Base-by-base conservation (phyloP, 2,113 vertebrate species). In the Toxotes jaculatrix region DNA sequence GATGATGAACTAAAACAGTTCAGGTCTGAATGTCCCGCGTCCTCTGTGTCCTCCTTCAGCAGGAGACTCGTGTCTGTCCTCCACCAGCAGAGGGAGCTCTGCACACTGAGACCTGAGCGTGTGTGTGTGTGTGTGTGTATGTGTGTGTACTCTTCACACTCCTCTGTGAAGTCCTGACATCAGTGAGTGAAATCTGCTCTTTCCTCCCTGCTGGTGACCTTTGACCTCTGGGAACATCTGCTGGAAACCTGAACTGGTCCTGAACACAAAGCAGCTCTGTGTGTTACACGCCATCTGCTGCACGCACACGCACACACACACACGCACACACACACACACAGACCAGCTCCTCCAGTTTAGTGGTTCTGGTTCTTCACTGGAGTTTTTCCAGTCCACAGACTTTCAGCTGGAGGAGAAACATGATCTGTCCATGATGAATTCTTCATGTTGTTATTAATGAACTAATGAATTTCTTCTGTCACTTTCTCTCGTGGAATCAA, bases 201-300 rank as follows among this genome's bases (percentile, higher is more conserved):
- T 40, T 69, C 32, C 32, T 53, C 51, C 32, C 21, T 7, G 12
- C 23, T 17, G 4, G 3, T 49, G 23, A 74, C 72, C 57, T 74
- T 51, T 51, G 45, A 74, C 72, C 57, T 51, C 59, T 63, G 43
- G 27, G 43, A 34, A 74, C 72, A 74, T 74, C 72, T 74, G 72
- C 59, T 51, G 43, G 69, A 49, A 74, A 74, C 72, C 57, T 62
- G 56, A 60, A n/a, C 65, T 23, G 32, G 36, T 69, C 49, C 19
- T 55, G 38, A 56, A 57, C 51, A 72, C 72, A 74, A 74, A 74
- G 72, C 72, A 45, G 43, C 72, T 62, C 72, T 74, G 56, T 74
- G 57, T 49, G 42, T 34, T 4, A 51, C 27, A 45, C 12, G 19
- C 42, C 43, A 62, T 63, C 57, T 38, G 57, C 32, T 16, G 5